Evolutionary conservation across 2,113 vertebrate species (phyloP).

Genomic region (Trinectes maculatus): DNA sequence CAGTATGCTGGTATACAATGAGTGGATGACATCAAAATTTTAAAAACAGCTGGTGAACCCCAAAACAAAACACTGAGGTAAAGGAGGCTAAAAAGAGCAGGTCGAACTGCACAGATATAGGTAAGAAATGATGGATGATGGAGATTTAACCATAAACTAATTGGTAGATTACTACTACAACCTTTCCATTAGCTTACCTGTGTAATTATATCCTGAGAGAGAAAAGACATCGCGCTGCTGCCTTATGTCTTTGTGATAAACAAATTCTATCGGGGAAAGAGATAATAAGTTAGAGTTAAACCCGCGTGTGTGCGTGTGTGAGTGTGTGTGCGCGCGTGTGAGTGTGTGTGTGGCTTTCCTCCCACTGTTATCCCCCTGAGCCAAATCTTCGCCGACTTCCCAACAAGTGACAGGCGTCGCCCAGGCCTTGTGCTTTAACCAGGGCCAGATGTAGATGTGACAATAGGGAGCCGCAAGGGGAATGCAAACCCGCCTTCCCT

Average conservation of each 20-base stretch:
- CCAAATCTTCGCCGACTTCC: constrained; percentile 90
- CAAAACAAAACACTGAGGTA: neutral
- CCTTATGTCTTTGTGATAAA: constrained; percentile 22
- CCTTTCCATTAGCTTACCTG: neutral
- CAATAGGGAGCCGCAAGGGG: constrained; percentile 89
- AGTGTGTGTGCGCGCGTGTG: constrained; percentile 4
- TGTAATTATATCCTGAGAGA: neutral
- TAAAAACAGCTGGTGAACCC: too few species aligned
- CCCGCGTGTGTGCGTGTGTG: constrained; percentile 15
- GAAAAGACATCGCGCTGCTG: neutral
- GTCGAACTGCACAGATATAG: too few species aligned
- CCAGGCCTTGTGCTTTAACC: constrained; percentile 88
- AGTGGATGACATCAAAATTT: too few species aligned
- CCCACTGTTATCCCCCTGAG: constrained; percentile 92
- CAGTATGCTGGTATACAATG: too few species aligned
- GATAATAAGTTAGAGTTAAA: constrained; percentile 33
- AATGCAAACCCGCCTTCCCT: constrained; percentile 71
- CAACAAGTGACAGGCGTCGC: constrained; percentile 89
- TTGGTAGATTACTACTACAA: too few species aligned
- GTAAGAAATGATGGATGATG: neutral
- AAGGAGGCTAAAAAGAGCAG: neutral
- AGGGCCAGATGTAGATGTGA: constrained; percentile 93
- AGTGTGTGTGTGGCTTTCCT: constrained; percentile 33
- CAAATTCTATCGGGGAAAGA: constrained; percentile 15
- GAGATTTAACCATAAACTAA: constrained; percentile 2